These are phyloP conservation scores for Drosophila testacea DNA, from an alignment of 2,888 invertebrate genomes.

Conservation along the genomic window DNA sequence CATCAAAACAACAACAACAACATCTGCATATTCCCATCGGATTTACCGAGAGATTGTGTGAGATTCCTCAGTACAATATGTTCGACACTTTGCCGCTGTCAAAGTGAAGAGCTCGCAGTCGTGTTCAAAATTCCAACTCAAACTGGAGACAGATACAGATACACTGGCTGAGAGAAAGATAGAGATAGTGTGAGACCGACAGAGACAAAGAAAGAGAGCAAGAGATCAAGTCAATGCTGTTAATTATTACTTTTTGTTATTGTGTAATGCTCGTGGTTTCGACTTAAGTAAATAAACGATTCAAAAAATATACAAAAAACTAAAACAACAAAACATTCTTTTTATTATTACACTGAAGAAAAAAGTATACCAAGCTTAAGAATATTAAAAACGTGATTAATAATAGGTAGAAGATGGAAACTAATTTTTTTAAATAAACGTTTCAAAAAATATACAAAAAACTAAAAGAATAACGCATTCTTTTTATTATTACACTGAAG, in stretches of 20 bases:
- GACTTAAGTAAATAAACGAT: slow-evolving; percentile 70
- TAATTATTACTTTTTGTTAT: slow-evolving; percentile 49
- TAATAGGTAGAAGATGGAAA: no score
- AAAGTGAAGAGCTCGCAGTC: slow-evolving; percentile 54
- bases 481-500: slow-evolving; percentile 2
- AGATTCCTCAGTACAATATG: slow-evolving; percentile 42
- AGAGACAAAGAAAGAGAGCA: slow-evolving; percentile 34
- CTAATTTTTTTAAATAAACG: slow-evolving; percentile 54
- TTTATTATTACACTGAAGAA: slow-evolving; percentile 25
- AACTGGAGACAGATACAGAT: slow-evolving; percentile 34
- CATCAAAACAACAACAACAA: slow-evolving; percentile 21
- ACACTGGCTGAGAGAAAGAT: slow-evolving; percentile 27
- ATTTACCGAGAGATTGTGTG: slow-evolving; percentile 29
- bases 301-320: slow-evolving; percentile 46
- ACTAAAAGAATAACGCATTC: slow-evolving; percentile 34
- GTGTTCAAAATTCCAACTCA: slow-evolving; percentile 56
- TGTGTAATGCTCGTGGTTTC: slow-evolving; percentile 65
- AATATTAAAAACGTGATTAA: background rate
- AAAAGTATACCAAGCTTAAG: background rate
- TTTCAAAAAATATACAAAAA: slow-evolving; percentile 50
- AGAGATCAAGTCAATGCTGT: slow-evolving; percentile 60
- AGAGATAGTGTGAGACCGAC: slow-evolving; percentile 42
- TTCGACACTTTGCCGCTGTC: slow-evolving; percentile 67
- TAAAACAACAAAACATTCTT: slow-evolving; percentile 32
- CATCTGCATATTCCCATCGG: slow-evolving; percentile 21